Evolutionary conservation across 2,797 vertebrate genomes (phyloP), one percentile per base, ranked within the genome.

Genomic region (Cirrhinus molitorella): DNA sequence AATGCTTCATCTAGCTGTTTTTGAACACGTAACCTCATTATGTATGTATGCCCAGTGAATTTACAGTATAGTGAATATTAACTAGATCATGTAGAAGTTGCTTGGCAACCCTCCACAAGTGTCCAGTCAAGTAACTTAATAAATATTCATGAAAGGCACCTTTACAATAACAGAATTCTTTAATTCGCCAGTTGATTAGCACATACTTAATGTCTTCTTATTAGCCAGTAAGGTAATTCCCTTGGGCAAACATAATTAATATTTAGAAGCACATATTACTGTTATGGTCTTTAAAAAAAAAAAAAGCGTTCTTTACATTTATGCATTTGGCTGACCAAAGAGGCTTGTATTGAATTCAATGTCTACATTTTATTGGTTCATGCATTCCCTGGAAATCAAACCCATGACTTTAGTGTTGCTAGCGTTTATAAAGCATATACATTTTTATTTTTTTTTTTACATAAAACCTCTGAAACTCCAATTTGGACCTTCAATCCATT

Each of bases 171-270:
- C n/a, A 49, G 2, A 19, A 17, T 23, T 49, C 45, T 21, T 51
- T 17, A 65, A 79, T 66, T 79, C 0, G 2, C 13, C 76, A 79
- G 59, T 5, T 78, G 59, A 51, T 65, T 78, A 78, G 21, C 21
- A 65, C 25, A 47, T n/a, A 37, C 21, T 51, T 51, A 79, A 66
- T 45, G 25, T 49, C 59, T 66, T 66, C 45, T 4, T 66, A 51
- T n/a, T 5, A 51, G 19, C 43, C 13, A 49, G 40, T n/a, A 34
- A 47, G 28, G 3, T 21, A 19, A 23, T 47, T 43, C 40, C n/a
- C 5, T 6, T 12, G 17, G 55, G 40, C 23, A 47, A 45, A 45
- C 37, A 47, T 17, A 25, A 40, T 43, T 3, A 19, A 31, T 19
- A 71, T 49, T 49, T 16, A 72, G 45, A 12, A 31, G 16, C 25